Evolutionary conservation across 2,888 invertebrate genomes (phyloP), one percentile per base, ranked within the genome.

Genomic region (Alcis repandata): DNA sequence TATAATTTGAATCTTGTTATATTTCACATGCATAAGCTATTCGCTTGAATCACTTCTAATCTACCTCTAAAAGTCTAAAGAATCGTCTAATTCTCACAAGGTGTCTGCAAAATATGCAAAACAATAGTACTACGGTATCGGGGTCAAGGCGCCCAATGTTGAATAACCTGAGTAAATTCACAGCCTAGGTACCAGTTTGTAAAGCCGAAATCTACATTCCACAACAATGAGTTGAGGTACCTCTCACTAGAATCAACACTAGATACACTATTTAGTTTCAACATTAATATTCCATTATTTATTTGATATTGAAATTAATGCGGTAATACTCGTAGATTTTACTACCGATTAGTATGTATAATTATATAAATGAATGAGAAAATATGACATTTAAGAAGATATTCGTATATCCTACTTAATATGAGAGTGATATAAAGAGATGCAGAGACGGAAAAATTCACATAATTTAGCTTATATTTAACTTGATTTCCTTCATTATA

Each of bases 141-240:
- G 41, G 63, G 63, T 58, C 63, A 59, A 59, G 59, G 63, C 43
- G n/a, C 48, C 48, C 15, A 20, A 40, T 64, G 48, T 63, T 58
- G 57, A 11, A 45, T 43, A 61, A 61, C 20, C 20, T 33, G 48
- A 19, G 38, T 40, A 52, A 36, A 33, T 27, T 6, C 6, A 27
- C 27, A 4, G 27, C 2, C 27, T 27, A 27, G 27, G 6, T 27
- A 27, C 2, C 6, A 27, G 27, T 27, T 27, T 4, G 27, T 27
- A 27, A 4, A 27, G 27, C 6, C n/a, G n/a, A 27, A 4, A 48
- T 11, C 45, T 19, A 15, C 15, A 19, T 10, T 41, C 7, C 17
- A 41, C 9, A 41, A 43, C 43, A 43, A 19, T 43, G 15, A 19
- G 10, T 43, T 43, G 8, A 17, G 43, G 10, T 8, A 27, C 27